Base-by-base conservation (phyloP, 2,888 invertebrate genomes). In the Athrips mouffetella region DNA sequence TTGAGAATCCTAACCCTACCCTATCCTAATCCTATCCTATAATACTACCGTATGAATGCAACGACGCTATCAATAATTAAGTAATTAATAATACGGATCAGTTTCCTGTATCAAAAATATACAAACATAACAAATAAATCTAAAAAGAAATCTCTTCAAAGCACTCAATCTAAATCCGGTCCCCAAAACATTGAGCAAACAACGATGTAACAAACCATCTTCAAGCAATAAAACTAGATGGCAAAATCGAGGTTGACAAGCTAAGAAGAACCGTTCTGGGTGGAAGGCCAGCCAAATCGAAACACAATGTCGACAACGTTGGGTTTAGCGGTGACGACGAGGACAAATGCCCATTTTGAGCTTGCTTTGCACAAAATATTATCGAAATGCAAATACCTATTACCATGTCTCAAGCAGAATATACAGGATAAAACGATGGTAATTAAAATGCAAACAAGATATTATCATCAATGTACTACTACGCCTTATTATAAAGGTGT, bases 321-420 rank as follows among this genome's bases (percentile, higher is more conserved):
- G 35, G 11, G 16, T 39, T 25, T 20, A 39, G 15, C 8, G 11
- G 5, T 48, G 45, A 51, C 47, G 51, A 45, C 45, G 31, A 48
- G n/a, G n/a, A n/a, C n/a, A n/a, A n/a, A n/a, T n/a, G n/a, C n/a
- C 47, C 42, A 50, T 44, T 44, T 50, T 35, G 16, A 20, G 35
- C 21, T 29, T 25, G 27, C 30, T 23, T 25, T 25, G 7, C 40
- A 25, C 25, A 25, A 25, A 27, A n/a, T 16, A 25, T 15, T 29
- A 42, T 42, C 42, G 42, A 42, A 20, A 42, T 27, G 29, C 42
- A 42, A 37, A 37, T 18, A 18, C 20, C 21, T 37, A n/a, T 3
- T 21, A 20, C 18, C 21, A 11, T n/a, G 21, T 21, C 11, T 21
- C 8, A 5, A n/a, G 2, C 7, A 8, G n/a, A 8, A 8, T 27